Evolutionary conservation across 2,797 vertebrate genomes (phyloP), one percentile per base, ranked within the genome.

Genomic region (Tympanoctomys barrerae): DNA sequence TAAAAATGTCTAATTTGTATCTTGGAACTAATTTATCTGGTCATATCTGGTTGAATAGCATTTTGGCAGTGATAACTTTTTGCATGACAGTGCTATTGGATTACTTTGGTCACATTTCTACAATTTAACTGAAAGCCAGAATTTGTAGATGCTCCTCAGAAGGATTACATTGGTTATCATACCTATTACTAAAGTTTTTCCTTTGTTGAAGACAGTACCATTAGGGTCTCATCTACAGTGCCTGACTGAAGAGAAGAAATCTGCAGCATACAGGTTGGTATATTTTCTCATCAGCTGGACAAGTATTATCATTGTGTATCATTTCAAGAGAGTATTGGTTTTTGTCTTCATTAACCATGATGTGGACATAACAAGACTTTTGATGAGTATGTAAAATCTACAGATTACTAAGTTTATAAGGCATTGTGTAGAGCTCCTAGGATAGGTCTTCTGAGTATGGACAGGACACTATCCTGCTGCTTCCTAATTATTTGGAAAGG

Each of bases 1-100:
- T 70, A 46, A 85, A 81, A 79, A 31, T 95, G 22, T 87, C 68
- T 66, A 24, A 73, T 81, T 87, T 89, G 46, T 70, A 54, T 94
- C 78, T 78, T 88, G n/a, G 54, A 36, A 80, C 18, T 64, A 31
- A 24, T 78, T 84, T 89, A 75, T 87, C 42, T 87, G 49, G 21
- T 81, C 54, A 57, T 87, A 57, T 54, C 24, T 95, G 59, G 59
- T 39, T 77, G 59, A 87, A 24, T 87, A 11, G 54, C 80, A 54
- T 42, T 88, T 92, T 80, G 62, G 31, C 19, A 68, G n/a, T 79
- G n/a, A 79, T 78, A 66, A 0, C 49, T 82, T 90, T 70, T 86
- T 91, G 33, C 26, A 79, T 87, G 80, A 70, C 33, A 62, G 73
- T 82, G 31, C 21, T 70, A 0, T 39, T 92, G 59, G 66, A 62